Percentiles rank a stretch among this genome's conserved stretches.
Evolutionary conservation across 30 jellyfish, hydroid and myxozoan species (phyloP).

Genomic region (Nemopilema nomurai): DNA sequence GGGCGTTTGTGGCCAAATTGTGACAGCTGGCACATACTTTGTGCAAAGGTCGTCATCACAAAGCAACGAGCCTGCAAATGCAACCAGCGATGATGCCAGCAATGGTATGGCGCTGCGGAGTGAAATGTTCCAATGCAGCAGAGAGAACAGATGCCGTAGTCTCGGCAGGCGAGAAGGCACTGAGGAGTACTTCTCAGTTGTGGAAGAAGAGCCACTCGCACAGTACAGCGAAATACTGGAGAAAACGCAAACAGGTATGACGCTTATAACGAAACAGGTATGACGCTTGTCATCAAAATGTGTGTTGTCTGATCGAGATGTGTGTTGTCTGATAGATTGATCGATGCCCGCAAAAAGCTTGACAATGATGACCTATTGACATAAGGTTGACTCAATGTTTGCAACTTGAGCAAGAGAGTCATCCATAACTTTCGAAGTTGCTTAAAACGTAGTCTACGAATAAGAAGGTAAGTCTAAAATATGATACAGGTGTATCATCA

Average conservation of each 20-base stretch:
- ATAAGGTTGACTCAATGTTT: no score
- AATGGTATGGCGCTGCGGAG: not conserved
- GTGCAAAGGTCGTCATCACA: no score
- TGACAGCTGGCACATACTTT: constrained; percentile 33
- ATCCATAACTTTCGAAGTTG: no score
- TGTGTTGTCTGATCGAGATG: no score
- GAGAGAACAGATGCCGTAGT: not conserved
- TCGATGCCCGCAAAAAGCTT: no score
- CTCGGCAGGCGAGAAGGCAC: constrained; percentile 13
- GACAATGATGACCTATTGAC: no score
- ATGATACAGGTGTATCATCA: no score
- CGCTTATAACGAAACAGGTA: not conserved
- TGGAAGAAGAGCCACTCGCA: not conserved
- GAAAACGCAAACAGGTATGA: constrained; percentile 31
- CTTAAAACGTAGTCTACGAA: no score
- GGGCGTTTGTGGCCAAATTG: not conserved
- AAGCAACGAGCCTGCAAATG: not conserved
- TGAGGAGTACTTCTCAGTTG: not conserved
- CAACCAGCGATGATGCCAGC: not conserved
- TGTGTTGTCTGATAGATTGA: no score
- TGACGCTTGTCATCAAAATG: no score
- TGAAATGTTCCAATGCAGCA: constrained; percentile 35
- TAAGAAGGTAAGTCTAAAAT: no score
- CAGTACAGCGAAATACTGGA: constrained; percentile 21
- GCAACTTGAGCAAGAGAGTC: no score